phyloP scores from a whole-genome alignment of 2,113 vertebrate genomes.

The Actinemys pallida region DNA sequence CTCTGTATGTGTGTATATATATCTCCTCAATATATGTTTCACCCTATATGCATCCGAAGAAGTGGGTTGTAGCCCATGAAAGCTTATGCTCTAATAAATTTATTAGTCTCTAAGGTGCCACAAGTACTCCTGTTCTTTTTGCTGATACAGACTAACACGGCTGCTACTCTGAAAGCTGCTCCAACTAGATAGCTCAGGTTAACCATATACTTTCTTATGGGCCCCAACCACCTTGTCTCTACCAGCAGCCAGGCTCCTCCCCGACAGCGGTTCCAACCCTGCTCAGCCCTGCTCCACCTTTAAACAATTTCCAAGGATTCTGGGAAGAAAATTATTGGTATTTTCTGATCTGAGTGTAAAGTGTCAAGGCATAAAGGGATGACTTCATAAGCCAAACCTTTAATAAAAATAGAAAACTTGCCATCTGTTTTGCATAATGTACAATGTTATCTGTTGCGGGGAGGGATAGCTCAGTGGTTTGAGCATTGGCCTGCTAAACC shows the following conservation, averaged over 20 bases:
- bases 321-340: not conserved
- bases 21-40: too few relatives aligned
- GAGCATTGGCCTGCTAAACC: too few relatives aligned
- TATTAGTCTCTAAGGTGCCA: too few relatives aligned
- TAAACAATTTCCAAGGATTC: slow-evolving; percentile 1
- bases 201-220: not conserved
- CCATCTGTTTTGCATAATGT: slow-evolving; percentile 15
- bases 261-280: not conserved
- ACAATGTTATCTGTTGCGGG: not conserved
- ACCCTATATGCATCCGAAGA: too few relatives aligned
- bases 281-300: not conserved
- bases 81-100: too few relatives aligned
- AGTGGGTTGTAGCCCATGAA: too few relatives aligned
- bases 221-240: not conserved
- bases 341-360: not conserved
- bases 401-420: slow-evolving; percentile 34
- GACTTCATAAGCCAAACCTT: slow-evolving; percentile 2
- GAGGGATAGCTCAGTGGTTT: too few relatives aligned
- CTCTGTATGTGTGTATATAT: too few relatives aligned
- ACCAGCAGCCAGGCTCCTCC: not conserved
- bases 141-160: too few relatives aligned
- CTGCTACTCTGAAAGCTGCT: not conserved
- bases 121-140: too few relatives aligned
- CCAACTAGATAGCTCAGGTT: not conserved
- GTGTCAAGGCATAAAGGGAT: not conserved